Evolutionary conservation across 2,113 vertebrate species (phyloP).

Genomic region (Corynorhinus townsendii): DNA sequence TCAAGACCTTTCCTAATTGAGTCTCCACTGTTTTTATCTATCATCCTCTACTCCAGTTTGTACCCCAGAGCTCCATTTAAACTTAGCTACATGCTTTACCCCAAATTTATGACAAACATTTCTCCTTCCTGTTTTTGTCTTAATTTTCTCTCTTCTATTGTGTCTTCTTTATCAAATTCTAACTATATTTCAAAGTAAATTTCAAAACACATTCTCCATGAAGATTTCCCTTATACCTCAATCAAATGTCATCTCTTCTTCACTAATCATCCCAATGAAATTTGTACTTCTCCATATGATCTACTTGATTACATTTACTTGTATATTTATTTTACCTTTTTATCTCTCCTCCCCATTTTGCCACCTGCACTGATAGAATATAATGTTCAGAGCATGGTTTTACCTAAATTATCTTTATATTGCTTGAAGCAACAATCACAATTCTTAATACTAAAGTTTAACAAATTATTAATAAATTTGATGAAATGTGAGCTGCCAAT

Average conservation of each 20-base stretch:
- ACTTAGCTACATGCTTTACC: background rate
- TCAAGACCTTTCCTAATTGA: background rate
- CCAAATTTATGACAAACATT: background rate
- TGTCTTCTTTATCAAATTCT: background rate
- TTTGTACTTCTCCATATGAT: background rate
- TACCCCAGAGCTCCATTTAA: background rate
- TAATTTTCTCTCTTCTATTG: background rate
- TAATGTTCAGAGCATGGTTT: background rate
- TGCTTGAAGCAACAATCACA: background rate
- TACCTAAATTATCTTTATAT: constrained; percentile 9
- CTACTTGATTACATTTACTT: background rate
- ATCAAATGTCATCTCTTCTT: background rate
- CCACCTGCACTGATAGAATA: background rate
- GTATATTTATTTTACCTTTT: background rate
- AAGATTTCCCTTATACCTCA: background rate
- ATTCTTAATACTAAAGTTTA: background rate
- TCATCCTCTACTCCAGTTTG: background rate
- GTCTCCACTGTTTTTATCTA: background rate
- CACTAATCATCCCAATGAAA: background rate
- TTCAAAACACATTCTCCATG: background rate
- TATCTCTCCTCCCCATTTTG: background rate
- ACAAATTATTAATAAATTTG: constrained; percentile 2
- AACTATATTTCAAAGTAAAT: background rate
- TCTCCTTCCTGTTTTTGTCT: background rate
- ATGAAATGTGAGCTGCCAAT: background rate